Evolutionary conservation across 92 coral and sea anemone species (phyloP).

Genomic region (Porites evermanni): DNA sequence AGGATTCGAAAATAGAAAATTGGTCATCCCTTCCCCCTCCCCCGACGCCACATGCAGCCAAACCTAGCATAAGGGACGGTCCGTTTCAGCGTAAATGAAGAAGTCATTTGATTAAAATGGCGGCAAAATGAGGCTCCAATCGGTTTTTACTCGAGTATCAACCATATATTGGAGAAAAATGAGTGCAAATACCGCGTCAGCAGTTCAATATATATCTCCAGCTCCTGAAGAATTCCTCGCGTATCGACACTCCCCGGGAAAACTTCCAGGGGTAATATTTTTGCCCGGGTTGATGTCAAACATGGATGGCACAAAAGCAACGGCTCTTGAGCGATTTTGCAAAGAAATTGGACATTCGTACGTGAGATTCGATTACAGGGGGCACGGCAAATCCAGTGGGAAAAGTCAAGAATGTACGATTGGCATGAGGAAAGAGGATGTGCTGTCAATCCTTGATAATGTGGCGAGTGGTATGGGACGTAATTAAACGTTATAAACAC

Average conservation of each 20-base stretch:
- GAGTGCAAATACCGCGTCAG: constrained; percentile 16
- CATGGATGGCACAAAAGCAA: constrained; percentile 88
- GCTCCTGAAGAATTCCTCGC: constrained; percentile 67
- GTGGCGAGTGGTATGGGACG: constrained; percentile 45
- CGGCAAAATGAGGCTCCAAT: neutral
- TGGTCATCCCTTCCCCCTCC: too few species aligned
- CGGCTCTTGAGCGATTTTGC: constrained; percentile 75
- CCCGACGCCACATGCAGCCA: too few species aligned
- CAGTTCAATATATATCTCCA: constrained; percentile 26
- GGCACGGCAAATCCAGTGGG: constrained; percentile 87
- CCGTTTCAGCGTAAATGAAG: neutral
- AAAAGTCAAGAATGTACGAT: constrained; percentile 76
- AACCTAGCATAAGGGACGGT: neutral
- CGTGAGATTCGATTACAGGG: constrained; percentile 87
- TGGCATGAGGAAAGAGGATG: constrained; percentile 83
- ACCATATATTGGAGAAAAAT: constrained; percentile 3
- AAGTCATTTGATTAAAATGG: neutral
- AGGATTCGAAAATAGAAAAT: too few species aligned
- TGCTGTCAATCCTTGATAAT: constrained; percentile 56
- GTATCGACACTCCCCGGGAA: constrained; percentile 70
- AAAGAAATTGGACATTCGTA: constrained; percentile 66
- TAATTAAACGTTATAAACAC: too few species aligned
- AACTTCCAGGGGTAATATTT: constrained; percentile 80
- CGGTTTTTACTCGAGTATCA: neutral
- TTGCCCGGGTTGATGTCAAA: constrained; percentile 87